Base-by-base conservation (phyloP, 2,888 invertebrate species). In the Onthophagus sagittarius region DNA sequence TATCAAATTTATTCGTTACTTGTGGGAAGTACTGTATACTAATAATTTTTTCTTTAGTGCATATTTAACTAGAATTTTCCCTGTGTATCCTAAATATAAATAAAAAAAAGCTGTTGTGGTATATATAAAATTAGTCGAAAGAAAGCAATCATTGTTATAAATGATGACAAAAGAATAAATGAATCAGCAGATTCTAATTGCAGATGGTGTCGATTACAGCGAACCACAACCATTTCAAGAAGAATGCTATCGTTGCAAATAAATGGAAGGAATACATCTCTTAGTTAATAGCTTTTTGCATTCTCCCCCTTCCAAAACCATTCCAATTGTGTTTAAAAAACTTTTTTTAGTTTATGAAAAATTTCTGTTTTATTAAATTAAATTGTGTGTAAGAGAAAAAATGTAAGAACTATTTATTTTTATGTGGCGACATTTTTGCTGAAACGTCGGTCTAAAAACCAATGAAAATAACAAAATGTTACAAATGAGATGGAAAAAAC, bases 121-220 rank as follows among this genome's bases (percentile, higher is more conserved):
- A 53, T 53, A 53, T 53, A 7, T 7, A 53, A 53, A 23, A 23
- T 2, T 23, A 23, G 23, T 3, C 23, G 23, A 23, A 53, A 53
- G 39, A 53, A 53, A 53, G 39, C 39, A 11, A 53, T 53, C 39
- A 53, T 53, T 53, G 39, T 53, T 53, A 4, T 9, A 53, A 53
- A 53, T 11, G 13, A 67, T 72, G 15, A 72, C 53, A 15, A 71
- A 71, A 71, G 71, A 62, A 71, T 63, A 33, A 15, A 13, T 9
- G 15, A 33, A 63, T 73, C 70, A 73, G 73, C 73, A 32, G 31
- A 63, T 70, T 70, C 31, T 73, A 73, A 73, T 73, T 70, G 70
- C 71, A 71, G 73, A 73, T 73, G 71, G 73, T 33, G 14, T 23
- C 39, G 73, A 71, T 73, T 70, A 39, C 65, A 63, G 9, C 13